Evolutionary conservation across 2,888 invertebrate species (phyloP).

Genomic region (Drosophila macrospina): DNA sequence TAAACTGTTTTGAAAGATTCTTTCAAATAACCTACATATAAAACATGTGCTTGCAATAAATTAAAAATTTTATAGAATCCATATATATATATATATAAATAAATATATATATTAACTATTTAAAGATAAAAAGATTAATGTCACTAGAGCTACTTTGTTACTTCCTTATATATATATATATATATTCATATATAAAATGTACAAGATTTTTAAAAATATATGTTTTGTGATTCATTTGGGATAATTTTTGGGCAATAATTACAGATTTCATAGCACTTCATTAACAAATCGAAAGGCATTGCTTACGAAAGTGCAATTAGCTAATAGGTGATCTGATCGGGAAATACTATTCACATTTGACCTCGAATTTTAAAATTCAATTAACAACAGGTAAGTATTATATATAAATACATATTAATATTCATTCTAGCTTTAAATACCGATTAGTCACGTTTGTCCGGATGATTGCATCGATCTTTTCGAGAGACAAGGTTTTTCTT

Average conservation of each 20-base stretch:
- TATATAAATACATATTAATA: neutral
- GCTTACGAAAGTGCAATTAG: neutral
- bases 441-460: conserved; percentile 8
- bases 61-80: conserved; percentile 57
- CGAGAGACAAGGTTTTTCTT: neutral
- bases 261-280: neutral
- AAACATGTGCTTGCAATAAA: conserved; percentile 65
- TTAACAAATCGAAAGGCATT: no score
- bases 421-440: neutral
- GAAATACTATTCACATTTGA: neutral
- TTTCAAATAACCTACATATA: conserved; percentile 51
- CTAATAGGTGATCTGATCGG: neutral
- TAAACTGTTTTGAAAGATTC: conserved; percentile 47
- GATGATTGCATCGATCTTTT: neutral
- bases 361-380: conserved; percentile 6
- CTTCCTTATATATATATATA: conserved; percentile 57
- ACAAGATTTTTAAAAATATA: conserved; percentile 26
- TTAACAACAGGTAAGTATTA: neutral
- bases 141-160: conserved; percentile 58
- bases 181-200: conserved; percentile 43
- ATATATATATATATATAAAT: conserved; percentile 35
- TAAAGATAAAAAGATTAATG: conserved; percentile 40
- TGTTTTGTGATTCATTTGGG: conserved; percentile 5
- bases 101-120: conserved; percentile 44
- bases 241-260: neutral